Evolutionary conservation across 2,888 invertebrate genomes (phyloP), one percentile per base, ranked within the genome.

Genomic region (Amphimallon solstitiale): DNA sequence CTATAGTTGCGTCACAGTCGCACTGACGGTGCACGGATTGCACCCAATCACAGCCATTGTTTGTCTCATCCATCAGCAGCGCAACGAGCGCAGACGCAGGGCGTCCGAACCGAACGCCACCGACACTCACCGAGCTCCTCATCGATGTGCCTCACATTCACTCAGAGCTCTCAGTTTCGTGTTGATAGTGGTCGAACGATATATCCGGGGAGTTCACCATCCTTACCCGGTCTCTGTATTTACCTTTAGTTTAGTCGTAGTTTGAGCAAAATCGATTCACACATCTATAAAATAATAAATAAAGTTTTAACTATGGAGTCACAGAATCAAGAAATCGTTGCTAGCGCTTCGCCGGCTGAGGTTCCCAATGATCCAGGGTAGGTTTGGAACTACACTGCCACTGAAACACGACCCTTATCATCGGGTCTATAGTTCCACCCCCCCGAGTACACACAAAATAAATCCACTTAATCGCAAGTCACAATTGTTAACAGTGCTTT

Each of bases 331-430:
- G 93, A 93, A 83, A 88, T 89, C 84, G 88, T 87, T 77, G 85
- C 86, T 75, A 90, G 90, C 82, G 89, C 90, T 82, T 91, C 93
- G 82, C 92, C 93, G 81, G 92, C 93, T 73, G 95, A 95, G 87
- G 93, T 93, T 85, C 92, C 94, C 85, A 95, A 95, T 87, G 95
- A 95, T 86, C 95, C 95, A 84, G 95, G 95, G 95, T 95, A 91
- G 84, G 86, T 79, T 78, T 40, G 56, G 56, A 40, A 40, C 56
- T 56, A 56, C 38, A 56, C 56, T 56, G 40, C 40, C 14, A 56
- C 40, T 40, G 56, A 56, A 40, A 40, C 56, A 40, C 54, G 49
- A 66, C 62, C 56, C 67, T 65, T 68, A 68, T 66, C 63, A 66
- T 64, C 66, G 63, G 45, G 67, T 71, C 61, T 51, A 66, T 69